phyloP scores from a whole-genome alignment of 2,888 invertebrate species.

The Papilio protenor region DNA sequence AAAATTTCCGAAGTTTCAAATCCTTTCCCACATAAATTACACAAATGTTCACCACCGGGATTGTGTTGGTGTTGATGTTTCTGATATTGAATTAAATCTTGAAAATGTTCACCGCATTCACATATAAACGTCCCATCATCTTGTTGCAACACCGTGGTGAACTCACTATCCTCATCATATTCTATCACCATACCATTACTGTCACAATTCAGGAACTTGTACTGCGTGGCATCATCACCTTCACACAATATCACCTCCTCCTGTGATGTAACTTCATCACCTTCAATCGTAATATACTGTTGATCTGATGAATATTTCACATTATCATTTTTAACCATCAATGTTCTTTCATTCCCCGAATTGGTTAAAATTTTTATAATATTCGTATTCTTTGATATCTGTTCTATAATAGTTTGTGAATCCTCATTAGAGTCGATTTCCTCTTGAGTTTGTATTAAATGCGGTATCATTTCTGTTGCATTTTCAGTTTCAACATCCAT shows the following conservation, averaged over 20 bases:
- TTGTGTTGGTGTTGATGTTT: conserved; percentile 76
- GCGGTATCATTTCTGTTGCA: conserved; percentile 52
- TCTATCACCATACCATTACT: conserved; percentile 78
- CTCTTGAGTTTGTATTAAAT: conserved; percentile 52
- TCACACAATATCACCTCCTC: conserved; percentile 78
- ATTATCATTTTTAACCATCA: conserved; percentile 67
- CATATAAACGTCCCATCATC: conserved; percentile 76
- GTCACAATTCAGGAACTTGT: conserved; percentile 77
- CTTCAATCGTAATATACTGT: conserved; percentile 61
- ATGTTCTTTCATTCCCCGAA: conserved; percentile 65
- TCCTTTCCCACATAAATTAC: conserved; percentile 77
- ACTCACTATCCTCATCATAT: conserved; percentile 75
- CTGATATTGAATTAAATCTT: conserved; percentile 72
- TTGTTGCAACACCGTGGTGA: conserved; percentile 73
- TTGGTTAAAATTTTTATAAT: conserved; percentile 73
- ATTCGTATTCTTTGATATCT: conserved; percentile 49
- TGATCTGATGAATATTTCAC: conserved; percentile 70
- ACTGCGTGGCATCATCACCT: conserved; percentile 74
- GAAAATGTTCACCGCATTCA: conserved; percentile 77
- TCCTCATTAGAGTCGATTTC: conserved; percentile 49
- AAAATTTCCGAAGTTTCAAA: conserved; percentile 78
- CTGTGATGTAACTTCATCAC: conserved; percentile 62
- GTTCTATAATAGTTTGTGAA: conserved; percentile 50
- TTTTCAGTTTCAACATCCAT: conserved; percentile 63
- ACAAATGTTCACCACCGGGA: conserved; percentile 70